Evolutionary conservation across 35 echinoderm and acorn worm species (phyloP).

Genomic region (Apostichopus californicus): DNA sequence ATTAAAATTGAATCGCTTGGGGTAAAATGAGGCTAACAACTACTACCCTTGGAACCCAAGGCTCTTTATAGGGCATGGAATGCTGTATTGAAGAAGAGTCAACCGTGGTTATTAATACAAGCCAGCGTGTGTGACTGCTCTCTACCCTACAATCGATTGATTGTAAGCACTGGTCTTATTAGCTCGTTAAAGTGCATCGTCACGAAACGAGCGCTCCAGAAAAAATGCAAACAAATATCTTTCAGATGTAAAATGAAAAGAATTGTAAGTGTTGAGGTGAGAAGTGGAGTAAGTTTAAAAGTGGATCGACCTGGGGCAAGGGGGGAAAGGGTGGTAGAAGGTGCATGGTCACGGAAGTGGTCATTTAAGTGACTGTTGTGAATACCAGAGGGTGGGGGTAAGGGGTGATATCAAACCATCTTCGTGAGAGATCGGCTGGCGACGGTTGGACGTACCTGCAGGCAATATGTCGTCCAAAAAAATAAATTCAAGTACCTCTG

Average conservation of each 20-base stretch:
- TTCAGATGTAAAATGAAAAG: background rate
- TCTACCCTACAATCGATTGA: background rate
- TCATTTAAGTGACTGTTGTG: background rate
- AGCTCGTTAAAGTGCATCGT: background rate
- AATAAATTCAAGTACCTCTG: background rate
- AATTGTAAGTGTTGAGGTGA: background rate
- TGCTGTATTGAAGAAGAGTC: background rate
- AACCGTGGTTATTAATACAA: conserved; percentile 13
- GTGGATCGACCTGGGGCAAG: background rate
- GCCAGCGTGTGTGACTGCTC: background rate
- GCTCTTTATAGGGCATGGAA: background rate
- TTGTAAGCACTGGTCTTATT: background rate
- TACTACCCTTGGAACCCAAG: conserved; percentile 15
- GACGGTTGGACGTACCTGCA: background rate
- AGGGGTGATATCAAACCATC: background rate
- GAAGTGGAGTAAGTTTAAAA: background rate
- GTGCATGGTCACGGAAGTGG: background rate
- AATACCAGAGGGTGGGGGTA: background rate
- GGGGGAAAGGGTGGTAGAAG: background rate
- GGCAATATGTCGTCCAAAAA: background rate
- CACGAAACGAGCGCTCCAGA: background rate
- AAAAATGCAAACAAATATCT: background rate
- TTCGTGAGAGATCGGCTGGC: background rate
- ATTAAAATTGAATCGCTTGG: conserved; percentile 37
- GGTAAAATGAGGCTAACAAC: conserved; percentile 30